Evolutionary conservation across 2,888 invertebrate genomes (phyloP).

Genomic region (Melieria omissa): DNA sequence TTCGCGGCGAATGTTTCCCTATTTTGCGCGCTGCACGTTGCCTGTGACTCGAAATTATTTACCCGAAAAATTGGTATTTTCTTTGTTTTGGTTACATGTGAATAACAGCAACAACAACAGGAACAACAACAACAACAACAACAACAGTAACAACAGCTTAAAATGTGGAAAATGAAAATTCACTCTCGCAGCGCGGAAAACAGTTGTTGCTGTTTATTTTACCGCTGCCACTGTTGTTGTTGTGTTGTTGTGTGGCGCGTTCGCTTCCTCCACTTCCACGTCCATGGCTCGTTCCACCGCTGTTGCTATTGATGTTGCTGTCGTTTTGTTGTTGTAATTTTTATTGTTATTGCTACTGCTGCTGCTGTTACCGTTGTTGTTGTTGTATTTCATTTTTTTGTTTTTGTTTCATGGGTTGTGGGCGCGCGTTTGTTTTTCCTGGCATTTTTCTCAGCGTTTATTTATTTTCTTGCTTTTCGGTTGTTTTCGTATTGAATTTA

Average conservation of each 20-base stretch:
- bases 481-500: constrained; percentile 3
- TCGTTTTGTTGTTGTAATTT: constrained; percentile 29
- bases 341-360: not conserved
- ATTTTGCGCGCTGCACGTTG: no score
- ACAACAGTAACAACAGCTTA: not conserved
- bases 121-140: not conserved
- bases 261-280: no score
- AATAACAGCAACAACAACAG: not conserved
- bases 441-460: constrained; percentile 1
- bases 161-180: not conserved
- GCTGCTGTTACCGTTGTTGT: not conserved
- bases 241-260: no score
- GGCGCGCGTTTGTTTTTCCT: constrained; percentile 1
- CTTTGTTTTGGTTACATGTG: not conserved
- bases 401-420: not conserved
- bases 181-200: constrained; percentile 7
- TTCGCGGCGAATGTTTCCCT: not conserved
- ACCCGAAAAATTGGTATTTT: no score
- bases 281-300: constrained; percentile 6
- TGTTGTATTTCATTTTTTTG: not conserved
- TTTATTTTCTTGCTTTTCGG: constrained; percentile 2
- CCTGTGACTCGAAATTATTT: no score
- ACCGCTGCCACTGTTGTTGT: not conserved
- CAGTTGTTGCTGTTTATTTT: constrained; percentile 21
- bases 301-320: constrained; percentile 18